Evolutionary conservation across 2,113 vertebrate species (phyloP).

Genomic region (Dinomys branickii): DNA sequence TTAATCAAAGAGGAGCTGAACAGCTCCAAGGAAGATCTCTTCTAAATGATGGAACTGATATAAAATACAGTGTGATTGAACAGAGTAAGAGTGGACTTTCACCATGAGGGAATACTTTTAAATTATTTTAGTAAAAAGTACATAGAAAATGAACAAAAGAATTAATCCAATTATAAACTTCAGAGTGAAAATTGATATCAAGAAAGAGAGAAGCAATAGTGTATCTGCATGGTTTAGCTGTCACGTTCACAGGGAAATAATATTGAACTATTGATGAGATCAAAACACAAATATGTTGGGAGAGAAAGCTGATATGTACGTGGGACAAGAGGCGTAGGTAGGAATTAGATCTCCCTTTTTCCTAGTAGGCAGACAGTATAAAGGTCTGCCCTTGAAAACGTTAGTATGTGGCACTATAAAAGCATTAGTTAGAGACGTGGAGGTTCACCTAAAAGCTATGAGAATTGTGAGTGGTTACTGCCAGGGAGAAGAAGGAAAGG

Average conservation of each 20-base stretch:
- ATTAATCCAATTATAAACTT: neutral
- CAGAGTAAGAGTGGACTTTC: neutral
- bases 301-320: neutral
- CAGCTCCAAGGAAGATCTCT: neutral
- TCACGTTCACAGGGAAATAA: neutral
- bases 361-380: neutral
- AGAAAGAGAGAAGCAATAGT: neutral
- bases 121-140: neutral
- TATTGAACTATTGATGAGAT: neutral
- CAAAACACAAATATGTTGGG: neutral
- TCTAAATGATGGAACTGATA: neutral
- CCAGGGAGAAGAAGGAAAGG: neutral
- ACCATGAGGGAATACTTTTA: neutral
- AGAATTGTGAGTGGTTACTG: neutral
- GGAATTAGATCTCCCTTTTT: neutral
- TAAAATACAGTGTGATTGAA: neutral
- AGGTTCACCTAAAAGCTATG: neutral
- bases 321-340: neutral
- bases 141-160: slow-evolving; percentile 15
- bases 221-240: neutral
- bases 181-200: neutral
- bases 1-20: neutral
- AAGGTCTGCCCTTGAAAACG: neutral
- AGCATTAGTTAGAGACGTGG: neutral
- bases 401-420: neutral